A percentile compares a stretch with the other conserved stretches of the same genome.
Conservation (phyloP, 2,797 vertebrate genomes). For the Loriculus beryllinus region DNA sequence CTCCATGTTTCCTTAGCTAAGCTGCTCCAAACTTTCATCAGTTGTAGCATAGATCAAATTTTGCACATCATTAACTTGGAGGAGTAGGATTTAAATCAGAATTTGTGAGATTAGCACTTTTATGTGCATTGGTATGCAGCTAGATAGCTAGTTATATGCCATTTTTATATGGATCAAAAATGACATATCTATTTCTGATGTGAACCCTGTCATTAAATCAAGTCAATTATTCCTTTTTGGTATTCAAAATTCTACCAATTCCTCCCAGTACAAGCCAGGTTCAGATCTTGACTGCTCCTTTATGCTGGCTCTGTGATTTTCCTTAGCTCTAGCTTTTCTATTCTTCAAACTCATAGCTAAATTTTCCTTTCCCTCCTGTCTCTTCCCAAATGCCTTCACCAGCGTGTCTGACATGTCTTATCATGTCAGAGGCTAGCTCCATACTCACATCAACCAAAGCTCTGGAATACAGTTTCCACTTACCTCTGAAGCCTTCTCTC, state of each 20-base stretch:
- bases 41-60: background rate
- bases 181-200: background rate
- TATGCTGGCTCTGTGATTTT: background rate
- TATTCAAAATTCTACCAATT: background rate
- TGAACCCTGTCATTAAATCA: background rate
- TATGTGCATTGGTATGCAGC: background rate
- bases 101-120: background rate
- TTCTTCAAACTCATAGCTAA: background rate
- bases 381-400: background rate
- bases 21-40: slow-evolving; percentile 1
- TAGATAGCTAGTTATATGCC: background rate
- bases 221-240: background rate
- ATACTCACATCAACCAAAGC: background rate
- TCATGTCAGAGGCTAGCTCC: slow-evolving; percentile 5
- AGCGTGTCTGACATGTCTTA: background rate
- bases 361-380: background rate
- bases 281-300: background rate
- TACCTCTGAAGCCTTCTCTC: background rate
- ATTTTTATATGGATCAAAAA: background rate
- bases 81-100: background rate
- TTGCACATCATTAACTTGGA: background rate
- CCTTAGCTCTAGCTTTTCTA: background rate
- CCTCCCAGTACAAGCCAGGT: background rate
- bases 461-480: slow-evolving; percentile 4
- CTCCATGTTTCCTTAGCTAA: background rate